Percentiles rank a stretch among this genome's conserved stretches.
phyloP scores from a whole-genome alignment of 1,140 invertebrate genomes.

The Trichomalopsis sarcophagae region DNA sequence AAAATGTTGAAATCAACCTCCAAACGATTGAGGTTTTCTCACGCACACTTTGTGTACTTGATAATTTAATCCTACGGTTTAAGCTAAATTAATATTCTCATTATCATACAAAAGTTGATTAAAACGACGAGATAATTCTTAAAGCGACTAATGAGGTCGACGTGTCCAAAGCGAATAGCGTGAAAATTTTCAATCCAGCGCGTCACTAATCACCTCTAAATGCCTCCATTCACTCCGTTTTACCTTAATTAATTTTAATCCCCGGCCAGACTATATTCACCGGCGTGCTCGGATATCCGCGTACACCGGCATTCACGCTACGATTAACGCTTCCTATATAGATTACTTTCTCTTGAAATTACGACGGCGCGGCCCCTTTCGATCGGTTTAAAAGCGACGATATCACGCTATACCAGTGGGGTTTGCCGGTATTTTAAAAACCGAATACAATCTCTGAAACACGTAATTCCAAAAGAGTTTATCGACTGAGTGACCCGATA shows the following conservation, averaged over 20 bases:
- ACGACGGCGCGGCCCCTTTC: neutral
- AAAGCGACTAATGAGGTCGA: neutral
- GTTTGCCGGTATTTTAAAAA: too few species aligned
- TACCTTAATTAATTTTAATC: slow-evolving; percentile 6
- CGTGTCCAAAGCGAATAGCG: neutral
- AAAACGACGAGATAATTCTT: neutral
- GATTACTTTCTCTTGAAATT: neutral
- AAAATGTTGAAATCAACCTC: too few species aligned
- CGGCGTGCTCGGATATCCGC: too few species aligned
- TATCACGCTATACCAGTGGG: too few species aligned
- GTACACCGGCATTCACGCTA: neutral
- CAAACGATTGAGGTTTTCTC: too few species aligned
- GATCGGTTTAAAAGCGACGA: neutral
- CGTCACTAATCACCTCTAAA: slow-evolving; percentile 6
- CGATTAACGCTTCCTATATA: neutral
- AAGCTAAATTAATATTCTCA: neutral
- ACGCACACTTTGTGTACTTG: too few species aligned
- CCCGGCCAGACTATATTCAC: neutral
- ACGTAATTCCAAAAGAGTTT: too few species aligned
- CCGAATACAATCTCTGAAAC: too few species aligned
- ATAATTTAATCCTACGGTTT: neutral
- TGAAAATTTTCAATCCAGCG: neutral
- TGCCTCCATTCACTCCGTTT: neutral
- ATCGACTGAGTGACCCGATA: too few species aligned
- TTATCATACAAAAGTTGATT: neutral